Evolutionary conservation across 2,113 vertebrate genomes (phyloP), one percentile per base, ranked within the genome.

Genomic region (Siphamia tubifer): DNA sequence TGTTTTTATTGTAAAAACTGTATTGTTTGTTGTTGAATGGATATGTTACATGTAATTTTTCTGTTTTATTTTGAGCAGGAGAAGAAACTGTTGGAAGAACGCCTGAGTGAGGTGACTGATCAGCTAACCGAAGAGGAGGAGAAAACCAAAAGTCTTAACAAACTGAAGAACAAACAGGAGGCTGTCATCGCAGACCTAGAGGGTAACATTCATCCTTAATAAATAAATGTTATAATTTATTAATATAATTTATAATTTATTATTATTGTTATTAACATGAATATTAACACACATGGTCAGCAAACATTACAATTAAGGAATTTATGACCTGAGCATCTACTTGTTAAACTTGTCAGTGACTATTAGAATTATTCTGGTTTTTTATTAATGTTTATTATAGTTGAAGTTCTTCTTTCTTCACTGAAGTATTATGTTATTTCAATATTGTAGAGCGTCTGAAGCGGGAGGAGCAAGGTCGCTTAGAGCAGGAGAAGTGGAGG

Each of bases 401-500:
- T n/a, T n/a, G n/a, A n/a, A n/a, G n/a, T n/a, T n/a, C n/a, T n/a
- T n/a, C n/a, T n/a, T n/a, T n/a, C n/a, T n/a, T n/a, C n/a, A n/a
- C n/a, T n/a, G n/a, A n/a, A n/a, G n/a, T n/a, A n/a, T n/a, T n/a
- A n/a, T n/a, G n/a, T n/a, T n/a, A n/a, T n/a, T n/a, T 34, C 10
- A 1, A 17, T 24, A 61, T 15, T 24, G n/a, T 73, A 96, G 96
- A 96, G 68, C 94, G 96, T 5, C 92, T 97, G 7, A 95, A 95
- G 81, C 93, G 95, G 25, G 96, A 96, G 84, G 96, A 97, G 89
- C 96, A 96, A 78, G 86, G 90, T 4, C 94, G 95, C 19, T 76
- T 95, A 71, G 96, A 97, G 78, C 92, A 96, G 84, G 96, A 97
- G 84, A 97, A 96, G 77, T 90, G 92, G 89, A 95, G 89, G 75